A percentile compares a stretch with the other conserved stretches of the same genome.
Conservation (phyloP, 2,797 vertebrate genomes). For the Bucorvus abyssinicus region DNA sequence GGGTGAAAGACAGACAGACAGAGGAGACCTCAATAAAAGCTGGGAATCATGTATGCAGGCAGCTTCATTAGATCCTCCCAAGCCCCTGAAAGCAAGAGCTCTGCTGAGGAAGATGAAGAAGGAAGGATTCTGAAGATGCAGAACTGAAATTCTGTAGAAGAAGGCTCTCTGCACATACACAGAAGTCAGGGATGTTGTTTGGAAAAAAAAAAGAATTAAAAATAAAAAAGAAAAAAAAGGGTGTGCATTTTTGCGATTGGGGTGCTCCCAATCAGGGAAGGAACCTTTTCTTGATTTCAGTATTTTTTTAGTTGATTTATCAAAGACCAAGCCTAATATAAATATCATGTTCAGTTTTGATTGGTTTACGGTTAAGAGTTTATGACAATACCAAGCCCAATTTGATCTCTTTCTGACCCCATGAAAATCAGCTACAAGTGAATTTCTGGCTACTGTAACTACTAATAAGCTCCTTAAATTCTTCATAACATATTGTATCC, state of each 20-base stretch:
- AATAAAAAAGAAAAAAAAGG: background rate
- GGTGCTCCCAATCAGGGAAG: background rate
- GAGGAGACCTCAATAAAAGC: background rate
- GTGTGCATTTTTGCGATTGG: fast-evolving
- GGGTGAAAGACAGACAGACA: background rate
- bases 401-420: background rate
- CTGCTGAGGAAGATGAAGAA: background rate
- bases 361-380: background rate
- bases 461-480: background rate
- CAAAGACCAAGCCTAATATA: background rate
- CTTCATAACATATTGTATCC: background rate
- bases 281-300: background rate
- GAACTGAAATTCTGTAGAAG: background rate
- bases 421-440: background rate
- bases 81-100: background rate
- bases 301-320: background rate
- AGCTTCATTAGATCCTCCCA: background rate
- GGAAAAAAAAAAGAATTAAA: background rate
- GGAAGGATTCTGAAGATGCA: background rate
- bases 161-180: background rate
- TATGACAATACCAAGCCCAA: background rate
- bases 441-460: background rate
- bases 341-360: background rate
- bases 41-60: background rate
- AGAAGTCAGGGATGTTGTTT: background rate